phyloP scores from a whole-genome alignment of 1,140 invertebrate species.

The Phymorhynchus buccinoides region DNA sequence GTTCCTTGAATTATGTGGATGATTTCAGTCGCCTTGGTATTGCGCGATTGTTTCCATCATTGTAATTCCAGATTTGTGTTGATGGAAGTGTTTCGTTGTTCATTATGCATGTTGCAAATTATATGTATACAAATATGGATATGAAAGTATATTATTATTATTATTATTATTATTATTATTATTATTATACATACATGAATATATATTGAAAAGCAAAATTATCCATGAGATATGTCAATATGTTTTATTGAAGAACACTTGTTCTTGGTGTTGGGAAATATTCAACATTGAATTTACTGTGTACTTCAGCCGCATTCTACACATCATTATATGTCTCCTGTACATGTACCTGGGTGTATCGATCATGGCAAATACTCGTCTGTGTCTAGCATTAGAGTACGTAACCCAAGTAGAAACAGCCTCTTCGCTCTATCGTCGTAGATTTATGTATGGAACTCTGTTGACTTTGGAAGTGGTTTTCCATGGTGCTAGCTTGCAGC shows the following conservation, averaged over 20 bases:
- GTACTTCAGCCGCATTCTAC: background rate
- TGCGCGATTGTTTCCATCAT: background rate
- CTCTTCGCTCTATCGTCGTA: background rate
- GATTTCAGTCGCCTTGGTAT: too few species aligned
- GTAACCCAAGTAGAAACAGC: background rate
- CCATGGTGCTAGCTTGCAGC: background rate
- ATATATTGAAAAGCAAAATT: background rate
- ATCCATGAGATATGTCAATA: background rate
- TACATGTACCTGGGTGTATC: background rate
- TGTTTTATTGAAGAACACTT: background rate
- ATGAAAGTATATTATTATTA: conserved; percentile 13
- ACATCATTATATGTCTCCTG: background rate
- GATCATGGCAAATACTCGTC: background rate
- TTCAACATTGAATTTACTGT: background rate
- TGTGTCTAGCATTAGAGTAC: background rate
- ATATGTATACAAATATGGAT: background rate
- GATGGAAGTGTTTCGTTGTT: background rate
- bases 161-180: too few species aligned
- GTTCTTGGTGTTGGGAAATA: background rate
- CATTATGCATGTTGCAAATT: background rate
- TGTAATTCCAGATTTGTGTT: background rate
- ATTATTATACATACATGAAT: background rate
- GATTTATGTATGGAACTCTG: background rate
- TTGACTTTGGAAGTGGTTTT: background rate
- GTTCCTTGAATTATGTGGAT: too few species aligned